These are phyloP conservation scores for Chromoteleia sp. DNA, from an alignment of 2,888 invertebrate genomes.

Conservation along the genomic window DNA sequence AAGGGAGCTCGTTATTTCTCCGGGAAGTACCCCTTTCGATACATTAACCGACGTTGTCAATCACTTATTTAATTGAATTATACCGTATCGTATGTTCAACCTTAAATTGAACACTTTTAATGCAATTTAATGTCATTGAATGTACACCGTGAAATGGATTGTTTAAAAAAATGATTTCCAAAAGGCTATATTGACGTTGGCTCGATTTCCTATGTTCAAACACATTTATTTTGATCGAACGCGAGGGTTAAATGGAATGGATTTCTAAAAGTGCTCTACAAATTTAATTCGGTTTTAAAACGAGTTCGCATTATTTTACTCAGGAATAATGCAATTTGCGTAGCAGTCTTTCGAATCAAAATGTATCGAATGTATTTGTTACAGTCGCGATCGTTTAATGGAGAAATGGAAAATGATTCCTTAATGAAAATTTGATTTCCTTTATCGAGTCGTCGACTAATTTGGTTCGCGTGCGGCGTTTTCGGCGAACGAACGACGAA, in stretches of 20 bases:
- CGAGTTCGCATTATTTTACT: constrained; percentile 19
- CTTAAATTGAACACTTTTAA: too few relatives aligned
- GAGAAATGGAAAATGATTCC: too few relatives aligned
- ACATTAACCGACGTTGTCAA: too few relatives aligned
- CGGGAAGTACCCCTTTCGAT: too few relatives aligned
- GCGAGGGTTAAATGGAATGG: constrained; percentile 12
- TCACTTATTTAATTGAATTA: too few relatives aligned
- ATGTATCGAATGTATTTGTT: too few relatives aligned
- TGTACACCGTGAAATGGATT: neutral
- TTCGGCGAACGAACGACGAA: neutral
- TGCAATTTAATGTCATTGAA: too few relatives aligned
- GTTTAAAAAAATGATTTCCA: neutral
- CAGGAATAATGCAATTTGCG: constrained; percentile 8
- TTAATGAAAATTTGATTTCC: neutral
- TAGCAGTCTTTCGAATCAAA: neutral
- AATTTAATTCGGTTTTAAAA: constrained; percentile 34
- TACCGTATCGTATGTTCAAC: too few relatives aligned
- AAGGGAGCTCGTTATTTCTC: too few relatives aligned
- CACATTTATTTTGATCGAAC: constrained; percentile 22
- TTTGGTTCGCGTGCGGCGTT: neutral
- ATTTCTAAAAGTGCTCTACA: constrained; percentile 32
- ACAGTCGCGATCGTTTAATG: too few relatives aligned
- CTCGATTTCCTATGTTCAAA: constrained; percentile 21
- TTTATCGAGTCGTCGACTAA: neutral
- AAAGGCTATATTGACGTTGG: neutral